Conservation (phyloP, 1,140 invertebrate genomes). For the Orussus abietinus region DNA sequence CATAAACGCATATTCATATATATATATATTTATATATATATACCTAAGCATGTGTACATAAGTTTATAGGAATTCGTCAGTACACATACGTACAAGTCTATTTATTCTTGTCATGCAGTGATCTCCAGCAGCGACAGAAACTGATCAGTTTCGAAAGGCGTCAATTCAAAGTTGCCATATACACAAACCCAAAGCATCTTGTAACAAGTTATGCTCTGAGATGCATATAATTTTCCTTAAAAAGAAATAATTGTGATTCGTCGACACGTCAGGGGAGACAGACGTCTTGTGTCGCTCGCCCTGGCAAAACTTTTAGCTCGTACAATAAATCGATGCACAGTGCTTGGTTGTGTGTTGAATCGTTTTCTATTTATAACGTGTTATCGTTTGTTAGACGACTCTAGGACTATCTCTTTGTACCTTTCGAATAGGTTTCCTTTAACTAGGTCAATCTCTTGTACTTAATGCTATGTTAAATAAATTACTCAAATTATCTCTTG, state of each 20-base stretch:
- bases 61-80: background rate
- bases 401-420: no score
- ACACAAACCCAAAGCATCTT: no score
- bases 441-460: no score
- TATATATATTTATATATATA: slow-evolving; percentile 24
- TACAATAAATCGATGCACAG: background rate
- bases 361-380: slow-evolving; percentile 13
- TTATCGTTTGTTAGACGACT: slow-evolving; percentile 15
- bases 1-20: slow-evolving; percentile 22
- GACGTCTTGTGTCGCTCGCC: background rate
- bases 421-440: no score
- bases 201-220: no score
- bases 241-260: slow-evolving; percentile 11
- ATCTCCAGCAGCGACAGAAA: slow-evolving; percentile 17
- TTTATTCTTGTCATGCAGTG: slow-evolving; percentile 14
- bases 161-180: no score
- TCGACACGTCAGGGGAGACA: background rate
- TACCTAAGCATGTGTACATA: slow-evolving; percentile 11
- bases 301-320: no score
- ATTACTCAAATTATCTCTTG: slow-evolving; percentile 18
- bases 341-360: background rate
- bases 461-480: slow-evolving; percentile 34
- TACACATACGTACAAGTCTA: background rate
- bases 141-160: no score
- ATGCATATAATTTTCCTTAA: no score